Conservation (phyloP, 2,888 invertebrate species). For the Drosophila trichaetosa region DNA sequence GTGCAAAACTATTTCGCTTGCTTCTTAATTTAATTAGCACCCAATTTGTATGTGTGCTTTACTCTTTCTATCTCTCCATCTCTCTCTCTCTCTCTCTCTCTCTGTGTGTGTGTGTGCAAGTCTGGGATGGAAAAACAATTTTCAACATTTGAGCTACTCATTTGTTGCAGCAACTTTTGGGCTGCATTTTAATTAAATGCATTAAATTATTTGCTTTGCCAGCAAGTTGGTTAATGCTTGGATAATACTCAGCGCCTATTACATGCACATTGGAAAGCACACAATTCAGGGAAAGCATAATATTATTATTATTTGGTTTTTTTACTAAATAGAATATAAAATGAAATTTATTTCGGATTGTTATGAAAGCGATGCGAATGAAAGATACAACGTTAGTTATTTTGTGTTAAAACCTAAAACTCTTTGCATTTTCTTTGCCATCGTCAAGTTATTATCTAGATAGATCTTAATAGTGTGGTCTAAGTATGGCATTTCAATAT, state of each 20-base stretch:
- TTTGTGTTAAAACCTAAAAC: not conserved
- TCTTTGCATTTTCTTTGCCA: not conserved
- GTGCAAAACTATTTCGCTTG: slow-evolving; percentile 67
- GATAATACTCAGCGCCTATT: not conserved
- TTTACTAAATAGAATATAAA: not conserved
- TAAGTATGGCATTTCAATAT: fast-evolving
- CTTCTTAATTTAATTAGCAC: slow-evolving; percentile 75
- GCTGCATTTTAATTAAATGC: slow-evolving; percentile 64
- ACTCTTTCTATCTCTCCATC: not conserved
- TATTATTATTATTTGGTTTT: not conserved
- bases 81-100: slow-evolving; percentile 2
- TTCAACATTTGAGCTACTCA: slow-evolving; percentile 45
- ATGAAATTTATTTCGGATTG: not conserved
- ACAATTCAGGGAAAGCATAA: not conserved
- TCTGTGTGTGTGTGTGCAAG: slow-evolving; percentile 13
- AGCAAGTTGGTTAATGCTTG: slow-evolving; percentile 12
- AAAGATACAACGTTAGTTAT: not conserved
- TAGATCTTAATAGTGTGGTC: fast-evolving
- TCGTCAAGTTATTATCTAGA: not conserved
- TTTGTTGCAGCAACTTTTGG: slow-evolving; percentile 47
- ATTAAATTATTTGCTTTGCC: slow-evolving; percentile 65
- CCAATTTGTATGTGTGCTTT: slow-evolving; percentile 49
- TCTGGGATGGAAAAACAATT: slow-evolving; percentile 52
- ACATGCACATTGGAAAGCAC: too few relatives aligned
- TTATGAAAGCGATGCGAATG: not conserved